Base-by-base conservation (phyloP, 2,888 invertebrate genomes). In the Hypolimnas misippus region DNA sequence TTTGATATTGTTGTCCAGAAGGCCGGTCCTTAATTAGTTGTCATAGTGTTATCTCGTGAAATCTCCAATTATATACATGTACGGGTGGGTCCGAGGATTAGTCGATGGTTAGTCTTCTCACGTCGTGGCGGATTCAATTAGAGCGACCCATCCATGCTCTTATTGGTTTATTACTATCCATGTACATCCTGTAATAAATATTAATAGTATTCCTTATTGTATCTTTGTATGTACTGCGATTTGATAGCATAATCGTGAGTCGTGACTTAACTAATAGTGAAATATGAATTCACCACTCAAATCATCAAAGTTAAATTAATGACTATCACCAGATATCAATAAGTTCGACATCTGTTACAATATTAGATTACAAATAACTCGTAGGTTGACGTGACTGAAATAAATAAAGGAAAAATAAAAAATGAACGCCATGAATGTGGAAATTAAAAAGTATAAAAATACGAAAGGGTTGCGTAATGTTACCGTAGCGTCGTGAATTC, bases 41-140 rank as follows among this genome's bases (percentile, higher is more conserved):
- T 79, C 78, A 81, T 82, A 81, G 88, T 86, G 89, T 83, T 90
- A 91, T 90, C 89, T 89, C 83, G 90, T 82, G 84, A 89, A 89
- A 91, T 88, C 88, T 89, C 85, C 84, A 87, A 89, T 89, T 87
- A 87, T 81, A 79, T 76, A 77, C 74, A 77, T 76, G 73, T 71
- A 70, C 74, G 71, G 72, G 76, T 74, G 58, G 79, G 77, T 75
- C 76, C 76, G 73, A 72, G 83, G 85, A 85, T 87, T 82, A 84
- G 82, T 76, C 82, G 80, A 84, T 89, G 85, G 82, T 76, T 81
- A 90, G 89, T 89, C 90, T 81, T 81, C 86, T 89, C 90, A 90
- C 90, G 90, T 90, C 87, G 87, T 81, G 77, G 77, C 76, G 75
- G 81, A 80, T 84, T 83, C 89, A 91, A 90, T 90, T 91, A 91